Conservation (phyloP, 53 echinoderm and acorn worm species). For the Holothuria leucospilota region DNA sequence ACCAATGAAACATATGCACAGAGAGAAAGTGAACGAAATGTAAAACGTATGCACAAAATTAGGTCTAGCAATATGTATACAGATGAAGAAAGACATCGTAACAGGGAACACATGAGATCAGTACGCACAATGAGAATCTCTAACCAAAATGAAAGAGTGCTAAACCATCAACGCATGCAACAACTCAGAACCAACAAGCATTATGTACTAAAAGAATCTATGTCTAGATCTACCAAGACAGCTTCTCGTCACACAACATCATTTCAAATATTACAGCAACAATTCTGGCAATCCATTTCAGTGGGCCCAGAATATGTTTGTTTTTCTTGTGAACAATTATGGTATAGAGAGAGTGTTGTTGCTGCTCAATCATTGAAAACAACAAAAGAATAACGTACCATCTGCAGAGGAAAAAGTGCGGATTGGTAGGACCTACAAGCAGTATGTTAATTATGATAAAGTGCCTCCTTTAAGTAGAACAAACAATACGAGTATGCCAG, state of each 20-base stretch:
- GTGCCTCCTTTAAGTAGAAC: conserved; percentile 32
- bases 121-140: neutral
- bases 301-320: conserved; percentile 37
- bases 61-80: neutral
- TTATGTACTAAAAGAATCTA: neutral
- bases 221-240: neutral
- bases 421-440: conserved; percentile 53
- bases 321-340: conserved; percentile 49
- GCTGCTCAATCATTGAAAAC: neutral
- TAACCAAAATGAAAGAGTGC: neutral
- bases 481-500: conserved; percentile 29
- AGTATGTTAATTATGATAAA: conserved; percentile 14
- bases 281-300: conserved; percentile 22
- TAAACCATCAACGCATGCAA: neutral
- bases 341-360: conserved; percentile 45
- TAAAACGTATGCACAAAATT: neutral
- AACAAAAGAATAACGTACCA: neutral
- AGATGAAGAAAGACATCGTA: neutral
- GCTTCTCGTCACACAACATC: conserved; percentile 19
- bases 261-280: conserved; percentile 11
- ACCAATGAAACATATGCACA: neutral
- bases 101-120: neutral
- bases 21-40: neutral
- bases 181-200: neutral
- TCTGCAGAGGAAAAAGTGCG: neutral